A percentile compares a stretch with the other conserved stretches of the same genome.
These are phyloP conservation scores for Tetrao urogallus DNA, from an alignment of 2,113 vertebrate species.

Conservation along the genomic window DNA sequence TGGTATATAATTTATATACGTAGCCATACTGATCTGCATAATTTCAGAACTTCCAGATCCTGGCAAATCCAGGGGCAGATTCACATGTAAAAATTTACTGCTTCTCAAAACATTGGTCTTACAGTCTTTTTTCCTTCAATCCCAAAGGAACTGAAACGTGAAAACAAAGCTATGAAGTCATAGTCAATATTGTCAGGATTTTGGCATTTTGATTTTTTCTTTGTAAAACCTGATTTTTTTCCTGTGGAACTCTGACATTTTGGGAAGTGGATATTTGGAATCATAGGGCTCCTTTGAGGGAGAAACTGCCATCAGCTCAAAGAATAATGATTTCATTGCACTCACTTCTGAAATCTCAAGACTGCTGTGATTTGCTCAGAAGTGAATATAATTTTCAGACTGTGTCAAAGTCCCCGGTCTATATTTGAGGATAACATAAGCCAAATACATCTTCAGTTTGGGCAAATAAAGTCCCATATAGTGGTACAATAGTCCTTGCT, in stretches of 20 bases:
- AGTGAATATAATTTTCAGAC: neutral
- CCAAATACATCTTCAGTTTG: neutral
- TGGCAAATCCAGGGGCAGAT: neutral
- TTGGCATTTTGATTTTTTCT: neutral
- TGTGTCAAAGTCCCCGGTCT: neutral
- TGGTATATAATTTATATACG: neutral
- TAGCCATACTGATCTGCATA: neutral
- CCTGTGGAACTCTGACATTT: neutral
- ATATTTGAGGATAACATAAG: neutral
- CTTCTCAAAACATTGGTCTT: neutral
- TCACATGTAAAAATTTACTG: neutral
- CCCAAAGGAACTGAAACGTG: neutral
- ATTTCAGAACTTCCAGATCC: neutral
- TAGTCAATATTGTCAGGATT: neutral
- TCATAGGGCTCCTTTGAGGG: neutral
- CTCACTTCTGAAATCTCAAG: neutral
- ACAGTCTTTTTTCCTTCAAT: neutral
- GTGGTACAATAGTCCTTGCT: neutral
- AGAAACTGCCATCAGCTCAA: neutral
- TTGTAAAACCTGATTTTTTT: neutral
- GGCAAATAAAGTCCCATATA: neutral
- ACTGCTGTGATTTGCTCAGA: neutral
- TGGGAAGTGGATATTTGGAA: neutral
- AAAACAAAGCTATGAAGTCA: accelerated
- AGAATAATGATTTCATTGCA: neutral